Base-by-base conservation (phyloP, 2,888 invertebrate species). In the Alviniconcha strummeri region DNA sequence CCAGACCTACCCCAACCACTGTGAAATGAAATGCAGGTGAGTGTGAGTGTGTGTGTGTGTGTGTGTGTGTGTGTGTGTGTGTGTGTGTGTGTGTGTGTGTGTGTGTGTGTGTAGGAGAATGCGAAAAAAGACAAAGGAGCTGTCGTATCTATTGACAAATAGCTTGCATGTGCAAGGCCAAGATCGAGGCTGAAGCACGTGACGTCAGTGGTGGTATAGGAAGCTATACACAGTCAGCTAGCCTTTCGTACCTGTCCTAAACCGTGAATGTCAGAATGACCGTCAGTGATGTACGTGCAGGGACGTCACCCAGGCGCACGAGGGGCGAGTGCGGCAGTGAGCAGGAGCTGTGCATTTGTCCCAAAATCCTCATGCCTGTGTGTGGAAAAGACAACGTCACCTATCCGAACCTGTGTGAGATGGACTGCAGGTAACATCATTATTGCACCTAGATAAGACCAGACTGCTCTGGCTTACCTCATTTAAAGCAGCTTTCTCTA, bases 11-110 rank as follows among this genome's bases (percentile, higher is more conserved):
- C 76, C 57, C 36, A 83, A 83, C 69, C 52, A 9, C 8, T 83
- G 83, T 76, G 83, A 83, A 56, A 19, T 80, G 17, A 15, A 80
- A 11, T 83, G 83, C 80, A 80, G 57, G 83, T 83, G 52, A 15
- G 82, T 74, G 17, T n/a, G 8, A 69, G 17, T 67, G 67, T 54
- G 52, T 60, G 64, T 64, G 36, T 79, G 79, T 36, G 36, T 75
- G 74, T 54, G 15, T 55, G 75, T 75, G 54, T 75, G 75, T 75
- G 54, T 75, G 54, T 75, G 54, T 75, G 75, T 75, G 54, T 75
- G 54, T 55, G 54, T 75, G 75, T 17, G 54, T 75, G 75, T 55
- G 54, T 75, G 75, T 75, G 54, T 75, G 75, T 36, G 72, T 36
- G 72, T 36, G 72, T 5, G 36, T 36, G 19, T 36, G 72, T 36